These are phyloP conservation scores for Hanleya hanleyi DNA, from an alignment of 2,888 invertebrate genomes.

Conservation along the genomic window DNA sequence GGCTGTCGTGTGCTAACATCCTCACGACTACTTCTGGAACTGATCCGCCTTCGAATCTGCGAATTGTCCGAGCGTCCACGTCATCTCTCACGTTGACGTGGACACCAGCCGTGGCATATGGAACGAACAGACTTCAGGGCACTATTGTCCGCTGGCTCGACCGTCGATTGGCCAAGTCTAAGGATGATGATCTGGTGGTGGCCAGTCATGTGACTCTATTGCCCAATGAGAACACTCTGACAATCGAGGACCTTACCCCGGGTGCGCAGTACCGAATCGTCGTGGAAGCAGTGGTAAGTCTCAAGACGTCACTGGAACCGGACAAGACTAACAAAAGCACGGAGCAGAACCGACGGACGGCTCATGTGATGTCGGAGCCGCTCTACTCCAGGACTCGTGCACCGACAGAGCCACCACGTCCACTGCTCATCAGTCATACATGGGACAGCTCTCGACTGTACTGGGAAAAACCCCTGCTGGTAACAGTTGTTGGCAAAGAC, in stretches of 20 bases:
- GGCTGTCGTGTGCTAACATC: conserved; percentile 70
- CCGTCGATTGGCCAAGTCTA: conserved; percentile 50
- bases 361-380: conserved; percentile 68
- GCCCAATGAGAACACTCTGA: conserved; percentile 60
- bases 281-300: conserved; percentile 72
- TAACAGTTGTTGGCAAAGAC: conserved; percentile 64
- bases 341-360: conserved; percentile 68
- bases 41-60: conserved; percentile 63
- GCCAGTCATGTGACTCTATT: conserved; percentile 66
- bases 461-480: conserved; percentile 72
- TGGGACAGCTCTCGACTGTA: conserved; percentile 66
- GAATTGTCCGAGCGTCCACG: conserved; percentile 55
- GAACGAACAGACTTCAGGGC: conserved; percentile 69
- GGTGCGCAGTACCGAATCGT: conserved; percentile 70
- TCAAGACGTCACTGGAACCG: conserved; percentile 68
- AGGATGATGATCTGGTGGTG: conserved; percentile 58
- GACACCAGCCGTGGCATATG: conserved; percentile 70
- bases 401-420: conserved; percentile 68
- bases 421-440: conserved; percentile 66
- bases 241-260: conserved; percentile 64
- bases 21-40: conserved; percentile 71
- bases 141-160: conserved; percentile 71
- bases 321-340: conserved; percentile 54
- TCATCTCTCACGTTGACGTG: conserved; percentile 66
- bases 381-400: conserved; percentile 69